phyloP scores from a whole-genome alignment of 2,797 vertebrate genomes.

The Poeciliopsis gracilis region DNA sequence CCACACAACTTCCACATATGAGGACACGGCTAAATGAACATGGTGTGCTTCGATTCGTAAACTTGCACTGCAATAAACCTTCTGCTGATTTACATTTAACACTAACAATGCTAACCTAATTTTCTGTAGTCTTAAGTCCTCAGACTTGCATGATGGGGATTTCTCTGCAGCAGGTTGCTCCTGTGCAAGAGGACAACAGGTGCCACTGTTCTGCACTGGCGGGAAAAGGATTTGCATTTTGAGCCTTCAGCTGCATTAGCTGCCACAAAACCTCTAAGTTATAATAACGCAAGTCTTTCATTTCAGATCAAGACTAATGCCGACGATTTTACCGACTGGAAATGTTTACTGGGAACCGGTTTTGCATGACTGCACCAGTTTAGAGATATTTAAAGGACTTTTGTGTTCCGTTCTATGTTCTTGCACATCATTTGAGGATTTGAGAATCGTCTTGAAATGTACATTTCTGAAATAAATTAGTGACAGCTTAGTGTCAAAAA shows the following conservation, averaged over 20 bases:
- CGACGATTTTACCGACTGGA: not conserved
- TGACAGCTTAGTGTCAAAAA: not conserved
- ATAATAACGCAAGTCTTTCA: not conserved
- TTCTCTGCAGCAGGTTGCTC: slow-evolving; percentile 18
- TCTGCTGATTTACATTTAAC: not conserved
- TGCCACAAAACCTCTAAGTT: not conserved
- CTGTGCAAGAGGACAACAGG: slow-evolving; percentile 45
- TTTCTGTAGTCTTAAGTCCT: not conserved
- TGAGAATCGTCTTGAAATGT: not conserved
- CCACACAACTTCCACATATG: not conserved
- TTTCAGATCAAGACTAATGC: not conserved
- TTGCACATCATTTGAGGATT: not conserved
- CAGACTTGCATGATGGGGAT: slow-evolving; percentile 3
- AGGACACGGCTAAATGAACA: not conserved
- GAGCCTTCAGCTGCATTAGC: not conserved
- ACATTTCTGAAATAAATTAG: not conserved
- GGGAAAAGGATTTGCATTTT: not conserved
- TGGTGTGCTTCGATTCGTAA: not conserved
- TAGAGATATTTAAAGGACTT: not conserved
- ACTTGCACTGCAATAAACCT: not conserved
- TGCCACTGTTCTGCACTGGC: slow-evolving; percentile 25
- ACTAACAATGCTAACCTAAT: not conserved
- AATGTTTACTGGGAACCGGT: not conserved
- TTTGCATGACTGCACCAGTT: not conserved
- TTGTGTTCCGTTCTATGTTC: not conserved